Base-by-base conservation (phyloP, 2,797 vertebrate species). In the Myioborus melanocephalus region DNA sequence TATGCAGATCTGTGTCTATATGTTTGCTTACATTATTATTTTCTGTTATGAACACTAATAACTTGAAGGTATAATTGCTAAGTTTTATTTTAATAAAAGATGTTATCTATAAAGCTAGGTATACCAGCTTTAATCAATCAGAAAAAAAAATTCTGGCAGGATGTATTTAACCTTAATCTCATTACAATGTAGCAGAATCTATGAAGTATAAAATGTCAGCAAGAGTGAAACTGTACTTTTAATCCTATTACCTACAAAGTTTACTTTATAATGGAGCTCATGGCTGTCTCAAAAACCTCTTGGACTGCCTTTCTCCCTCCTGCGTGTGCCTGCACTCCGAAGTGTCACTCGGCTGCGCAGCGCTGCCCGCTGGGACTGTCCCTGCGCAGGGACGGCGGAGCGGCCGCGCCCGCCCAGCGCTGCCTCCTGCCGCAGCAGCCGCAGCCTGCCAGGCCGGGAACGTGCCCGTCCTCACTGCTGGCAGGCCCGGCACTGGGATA, bases 301-400 rank as follows among this genome's bases (percentile, higher is more conserved):
- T 34, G 34, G 34, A 9, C 3, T 5, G 0, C 43, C 37, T 21
- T 49, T 52, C 10, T 72, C 14, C 30, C 9, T 28, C 4, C 18
- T 0, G 2, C 24, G 10, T 10, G 4, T 43, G 35, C 30, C 27
- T 18, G 39, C 34, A 8, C n/a, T 12, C 41, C 2, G 21, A 76
- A 59, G 32, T 3, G 59, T 66, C 44, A 4, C n/a, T 66, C 5
- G 30, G 50, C n/a, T 21, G 27, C 0, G 5, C 19, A 65, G 76
- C 32, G 87, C 18, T 0, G 1, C 15, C 32, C 7, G 37, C 0
- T 3, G 55, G 59, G 13, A 63, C 28, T 0, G 0, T 56, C 47
- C 12, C 76, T 12, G 32, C 43, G 12, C 20, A 9, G 41, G 46
- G 59, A 16, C 69, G 14, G 52, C 52, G 5, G 35, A 20, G 49